Conservation (phyloP, 2,888 invertebrate species). For the Rhamphomyia laevipes region DNA sequence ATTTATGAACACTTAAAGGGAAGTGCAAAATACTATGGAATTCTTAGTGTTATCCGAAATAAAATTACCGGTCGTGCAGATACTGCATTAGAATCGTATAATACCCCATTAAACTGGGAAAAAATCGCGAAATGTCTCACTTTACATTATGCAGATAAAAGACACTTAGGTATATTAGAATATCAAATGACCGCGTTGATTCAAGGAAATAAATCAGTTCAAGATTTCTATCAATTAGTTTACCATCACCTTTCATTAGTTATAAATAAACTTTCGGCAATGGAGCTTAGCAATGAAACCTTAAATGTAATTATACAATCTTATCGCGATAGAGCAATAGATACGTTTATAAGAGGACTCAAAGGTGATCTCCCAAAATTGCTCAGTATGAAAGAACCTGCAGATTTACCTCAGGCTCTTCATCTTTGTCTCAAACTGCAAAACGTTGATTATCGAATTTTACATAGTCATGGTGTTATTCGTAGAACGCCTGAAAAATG, state of each 20-base stretch:
- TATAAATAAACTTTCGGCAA: conserved; percentile 6
- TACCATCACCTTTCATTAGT: conserved; percentile 15
- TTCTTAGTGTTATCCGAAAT: conserved; percentile 7
- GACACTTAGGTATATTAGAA: conserved; percentile 15
- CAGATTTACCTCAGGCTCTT: conserved; percentile 14
- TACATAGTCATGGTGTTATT: neutral
- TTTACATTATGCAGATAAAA: no score
- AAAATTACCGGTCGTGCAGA: no score
- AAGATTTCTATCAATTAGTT: conserved; percentile 16
- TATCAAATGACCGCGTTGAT: conserved; percentile 13
- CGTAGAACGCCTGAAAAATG: neutral
- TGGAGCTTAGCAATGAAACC: conserved; percentile 7
- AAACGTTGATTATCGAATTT: conserved; percentile 3
- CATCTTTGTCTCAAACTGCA: conserved; percentile 12
- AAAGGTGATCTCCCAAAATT: conserved; percentile 12
- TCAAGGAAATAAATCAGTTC: conserved; percentile 11
- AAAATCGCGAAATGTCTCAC: no score
- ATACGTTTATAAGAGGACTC: conserved; percentile 11
- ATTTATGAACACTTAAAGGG: neutral
- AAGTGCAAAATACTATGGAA: conserved; percentile 2
- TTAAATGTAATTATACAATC: conserved; percentile 3
- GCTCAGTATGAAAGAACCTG: conserved; percentile 15
- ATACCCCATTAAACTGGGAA: no score
- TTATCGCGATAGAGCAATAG: conserved; percentile 8
- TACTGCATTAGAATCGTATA: no score